Percentiles rank a stretch among this genome's conserved stretches.
These are phyloP conservation scores for Gambelia wislizenii DNA, from an alignment of 2,797 vertebrate genomes.

Conservation along the genomic window DNA sequence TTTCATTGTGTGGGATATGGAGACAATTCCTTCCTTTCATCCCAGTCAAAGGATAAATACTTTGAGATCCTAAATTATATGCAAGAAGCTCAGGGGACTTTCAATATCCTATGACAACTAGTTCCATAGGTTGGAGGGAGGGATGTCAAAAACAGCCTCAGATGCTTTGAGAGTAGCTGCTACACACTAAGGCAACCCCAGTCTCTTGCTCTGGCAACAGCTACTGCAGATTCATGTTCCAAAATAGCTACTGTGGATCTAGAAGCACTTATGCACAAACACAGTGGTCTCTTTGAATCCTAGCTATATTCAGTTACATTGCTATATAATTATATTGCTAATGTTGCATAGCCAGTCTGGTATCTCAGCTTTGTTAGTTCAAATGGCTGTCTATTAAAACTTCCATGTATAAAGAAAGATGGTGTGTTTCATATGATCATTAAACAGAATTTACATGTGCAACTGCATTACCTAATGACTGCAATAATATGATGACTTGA, in stretches of 20 bases:
- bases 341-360: no score
- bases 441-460: not conserved
- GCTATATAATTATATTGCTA: not conserved
- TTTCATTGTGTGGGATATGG: not conserved
- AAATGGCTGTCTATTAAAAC: not conserved
- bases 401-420: not conserved
- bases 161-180: not conserved
- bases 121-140: no score
- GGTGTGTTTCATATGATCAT: not conserved
- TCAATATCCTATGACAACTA: no score
- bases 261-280: not conserved
- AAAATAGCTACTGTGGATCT: not conserved
- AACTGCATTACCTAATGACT: not conserved
- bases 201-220: no score
- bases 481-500: not conserved
- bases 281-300: not conserved
- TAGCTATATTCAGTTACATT: not conserved
- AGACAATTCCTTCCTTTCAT: not conserved
- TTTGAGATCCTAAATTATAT: not conserved
- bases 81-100: not conserved
- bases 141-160: no score
- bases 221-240: no score
- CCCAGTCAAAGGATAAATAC: not conserved
- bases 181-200: no score
- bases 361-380: not conserved